Evolutionary conservation across 1,140 invertebrate genomes (phyloP).

Genomic region (Brachionus paranguensis): DNA sequence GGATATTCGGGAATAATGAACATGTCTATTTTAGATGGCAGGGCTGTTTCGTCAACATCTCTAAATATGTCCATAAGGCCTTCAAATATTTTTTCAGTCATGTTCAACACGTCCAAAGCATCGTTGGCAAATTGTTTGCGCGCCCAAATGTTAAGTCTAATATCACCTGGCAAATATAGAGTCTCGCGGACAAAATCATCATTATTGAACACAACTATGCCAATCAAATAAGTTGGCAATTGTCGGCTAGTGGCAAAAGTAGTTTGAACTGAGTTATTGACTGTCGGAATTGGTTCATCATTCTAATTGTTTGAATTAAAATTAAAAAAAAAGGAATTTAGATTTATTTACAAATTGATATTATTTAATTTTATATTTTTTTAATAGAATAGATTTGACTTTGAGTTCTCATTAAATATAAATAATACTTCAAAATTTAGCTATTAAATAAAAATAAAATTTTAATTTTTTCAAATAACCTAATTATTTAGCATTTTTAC

Average conservation of each 20-base stretch:
- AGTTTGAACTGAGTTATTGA: not conserved
- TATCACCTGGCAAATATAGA: not conserved
- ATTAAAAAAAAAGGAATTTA: not conserved
- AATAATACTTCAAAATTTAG: too few relatives aligned
- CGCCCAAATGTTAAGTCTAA: not conserved
- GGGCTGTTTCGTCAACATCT: not conserved
- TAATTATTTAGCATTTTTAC: too few relatives aligned
- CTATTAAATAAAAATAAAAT: too few relatives aligned
- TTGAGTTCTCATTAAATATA: too few relatives aligned
- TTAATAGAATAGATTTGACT: too few relatives aligned
- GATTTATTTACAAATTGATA: not conserved
- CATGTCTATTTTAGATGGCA: slow-evolving; percentile 1
- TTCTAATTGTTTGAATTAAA: not conserved
- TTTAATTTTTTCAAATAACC: too few relatives aligned
- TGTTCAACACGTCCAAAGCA: not conserved
- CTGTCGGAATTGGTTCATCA: not conserved
- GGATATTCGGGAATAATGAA: slow-evolving; percentile 34
- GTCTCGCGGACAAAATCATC: slow-evolving; percentile 1
- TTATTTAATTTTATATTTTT: not conserved
- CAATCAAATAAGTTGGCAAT: slow-evolving; percentile 20
- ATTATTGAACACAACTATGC: slow-evolving; percentile 16
- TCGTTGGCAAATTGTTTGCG: not conserved
- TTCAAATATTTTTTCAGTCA: not conserved
- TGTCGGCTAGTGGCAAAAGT: not conserved
- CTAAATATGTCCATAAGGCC: slow-evolving; percentile 37